Conservation (phyloP, 2,113 vertebrate genomes). For the Mugil cephalus region DNA sequence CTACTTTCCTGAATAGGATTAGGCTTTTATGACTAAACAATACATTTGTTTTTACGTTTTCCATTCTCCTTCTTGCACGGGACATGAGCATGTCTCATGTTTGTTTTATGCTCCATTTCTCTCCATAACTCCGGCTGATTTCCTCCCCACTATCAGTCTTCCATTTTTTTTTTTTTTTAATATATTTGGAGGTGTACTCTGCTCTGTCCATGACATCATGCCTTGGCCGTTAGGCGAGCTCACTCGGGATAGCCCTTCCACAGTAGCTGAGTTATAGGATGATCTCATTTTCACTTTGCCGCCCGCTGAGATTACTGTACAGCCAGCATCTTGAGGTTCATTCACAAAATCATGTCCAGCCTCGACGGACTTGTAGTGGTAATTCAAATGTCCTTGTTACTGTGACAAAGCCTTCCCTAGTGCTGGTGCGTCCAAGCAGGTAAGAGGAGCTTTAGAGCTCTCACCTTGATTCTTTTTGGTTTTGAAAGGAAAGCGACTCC, state of each 20-base stretch:
- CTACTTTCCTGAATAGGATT: background rate
- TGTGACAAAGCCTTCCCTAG: conserved; percentile 27
- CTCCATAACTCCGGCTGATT: conserved; percentile 18
- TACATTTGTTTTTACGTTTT: conserved; percentile 3
- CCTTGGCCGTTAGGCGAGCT: conserved; percentile 63
- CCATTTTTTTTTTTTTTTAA: conserved; percentile 38
- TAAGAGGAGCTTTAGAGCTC: background rate
- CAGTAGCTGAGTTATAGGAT: conserved; percentile 78
- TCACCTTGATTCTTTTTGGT: background rate
- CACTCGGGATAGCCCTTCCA: conserved; percentile 55
- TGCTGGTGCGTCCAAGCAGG: conserved; percentile 7
- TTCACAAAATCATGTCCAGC: conserved; percentile 70
- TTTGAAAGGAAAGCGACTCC: background rate
- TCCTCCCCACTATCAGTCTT: conserved; percentile 13
- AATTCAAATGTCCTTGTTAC: conserved; percentile 28
- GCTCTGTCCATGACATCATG: conserved; percentile 62
- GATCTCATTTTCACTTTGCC: conserved; percentile 64
- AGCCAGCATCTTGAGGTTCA: conserved; percentile 56
- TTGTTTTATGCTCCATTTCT: conserved; percentile 24
- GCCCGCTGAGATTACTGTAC: conserved; percentile 43
- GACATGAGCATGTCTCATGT: conserved; percentile 27
- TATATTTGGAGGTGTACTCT: conserved; percentile 29
- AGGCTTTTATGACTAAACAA: background rate
- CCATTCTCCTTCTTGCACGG: conserved; percentile 5
- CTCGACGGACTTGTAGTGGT: conserved; percentile 26